Evolutionary conservation across 2,888 invertebrate genomes (phyloP), one percentile per base, ranked within the genome.

Genomic region (Melieria omissa): DNA sequence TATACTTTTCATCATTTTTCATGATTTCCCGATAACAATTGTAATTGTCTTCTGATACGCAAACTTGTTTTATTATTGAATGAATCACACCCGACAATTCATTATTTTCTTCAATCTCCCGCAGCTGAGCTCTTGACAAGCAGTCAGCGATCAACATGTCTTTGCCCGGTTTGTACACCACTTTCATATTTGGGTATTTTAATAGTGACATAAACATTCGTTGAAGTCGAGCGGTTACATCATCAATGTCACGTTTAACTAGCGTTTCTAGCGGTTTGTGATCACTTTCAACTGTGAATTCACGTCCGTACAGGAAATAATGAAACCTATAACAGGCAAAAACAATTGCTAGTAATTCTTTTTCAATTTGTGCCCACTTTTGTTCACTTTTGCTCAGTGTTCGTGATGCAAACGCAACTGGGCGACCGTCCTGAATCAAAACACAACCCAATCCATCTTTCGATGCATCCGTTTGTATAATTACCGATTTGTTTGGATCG

Each of bases 291-390:
- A 67, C 67, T 54, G 54, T 16, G 16, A 16, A 16, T 16, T 16
- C 16, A 16, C 16, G 16, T 16, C 16, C 16, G 16, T 16, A 16
- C 5, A 49, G 75, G 75, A 77, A 82, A 55, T 80, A 79, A 76
- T 83, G 81, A 76, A 85, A 85, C 74, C 83, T 83, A 70, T 80
- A 74, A 52, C 78, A 79, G 6, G 82, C 80, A 75, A 81, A 83
- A 4, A 79, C 79, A 10, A 83, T 80, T 46, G 83, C 65, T 10
- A 79, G 73, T 5, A 77, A 55, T 49, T 78, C 78, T 65, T 77
- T 76, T 73, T 77, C 77, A 14, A 75, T 74, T 76, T n/a, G n/a
- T n/a, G n/a, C n/a, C n/a, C n/a, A n/a, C n/a, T n/a, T n/a, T n/a
- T n/a, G n/a, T n/a, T n/a, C n/a, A n/a, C n/a, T n/a, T n/a, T n/a